Conservation (phyloP, 2,888 invertebrate genomes). For the Cremastinae sp. region DNA sequence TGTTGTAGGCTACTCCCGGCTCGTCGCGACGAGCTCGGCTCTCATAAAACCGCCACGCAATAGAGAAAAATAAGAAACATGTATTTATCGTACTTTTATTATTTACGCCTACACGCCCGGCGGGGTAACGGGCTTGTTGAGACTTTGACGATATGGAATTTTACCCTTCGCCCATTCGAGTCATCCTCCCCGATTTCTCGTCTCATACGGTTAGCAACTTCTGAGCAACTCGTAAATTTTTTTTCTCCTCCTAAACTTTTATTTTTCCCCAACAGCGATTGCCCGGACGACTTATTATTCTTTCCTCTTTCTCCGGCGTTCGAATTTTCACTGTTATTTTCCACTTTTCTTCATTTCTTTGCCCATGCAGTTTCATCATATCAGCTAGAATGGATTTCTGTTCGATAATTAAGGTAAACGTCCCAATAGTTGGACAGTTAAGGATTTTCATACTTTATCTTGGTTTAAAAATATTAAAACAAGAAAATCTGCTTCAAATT, state of each 20-base stretch:
- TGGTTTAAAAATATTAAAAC: no score
- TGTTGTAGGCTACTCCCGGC: slow-evolving; percentile 14
- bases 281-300: not conserved
- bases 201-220: slow-evolving; percentile 36
- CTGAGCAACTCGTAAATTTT: slow-evolving; percentile 23
- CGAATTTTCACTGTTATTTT: slow-evolving; percentile 5
- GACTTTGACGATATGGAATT: slow-evolving; percentile 27
- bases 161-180: slow-evolving; percentile 28
- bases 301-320: not conserved
- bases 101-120: slow-evolving; percentile 35
- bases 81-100: slow-evolving; percentile 38
- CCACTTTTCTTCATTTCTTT: not conserved
- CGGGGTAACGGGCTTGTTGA: slow-evolving; percentile 3
- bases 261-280: not conserved
- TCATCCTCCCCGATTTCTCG: slow-evolving; percentile 25
- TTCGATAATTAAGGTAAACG: no score
- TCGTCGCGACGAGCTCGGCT: not conserved
- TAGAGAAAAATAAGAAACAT: slow-evolving; percentile 5
- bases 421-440: no score
- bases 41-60: slow-evolving; percentile 41
- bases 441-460: no score
- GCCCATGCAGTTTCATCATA: no score
- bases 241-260: not conserved
- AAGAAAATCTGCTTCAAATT: no score
- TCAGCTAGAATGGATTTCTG: no score